These are phyloP conservation scores for Trichogramma dendrolimi DNA, from an alignment of 2,888 invertebrate species.

Conservation along the genomic window DNA sequence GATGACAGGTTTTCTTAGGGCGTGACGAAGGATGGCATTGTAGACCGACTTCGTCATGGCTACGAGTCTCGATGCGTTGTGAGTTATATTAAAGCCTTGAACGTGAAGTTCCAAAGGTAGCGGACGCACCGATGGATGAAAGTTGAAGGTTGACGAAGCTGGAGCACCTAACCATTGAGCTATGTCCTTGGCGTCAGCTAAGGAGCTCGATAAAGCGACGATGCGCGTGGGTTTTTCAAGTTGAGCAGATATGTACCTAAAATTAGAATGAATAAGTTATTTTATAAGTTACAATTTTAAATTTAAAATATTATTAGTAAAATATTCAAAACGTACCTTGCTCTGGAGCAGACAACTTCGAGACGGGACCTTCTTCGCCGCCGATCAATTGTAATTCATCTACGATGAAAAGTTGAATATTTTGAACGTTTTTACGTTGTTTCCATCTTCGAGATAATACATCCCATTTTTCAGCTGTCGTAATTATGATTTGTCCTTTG, in stretches of 20 bases:
- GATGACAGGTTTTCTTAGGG: conserved; percentile 78
- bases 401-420: conserved; percentile 91
- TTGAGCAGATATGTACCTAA: conserved; percentile 91
- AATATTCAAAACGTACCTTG: conserved; percentile 46
- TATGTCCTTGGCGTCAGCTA: conserved; percentile 92
- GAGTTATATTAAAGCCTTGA: conserved; percentile 93
- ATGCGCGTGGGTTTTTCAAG: conserved; percentile 85
- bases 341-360: conserved; percentile 87
- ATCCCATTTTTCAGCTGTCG: conserved; percentile 98
- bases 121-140: conserved; percentile 96
- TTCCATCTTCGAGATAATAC: conserved; percentile 97
- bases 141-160: conserved; percentile 92
- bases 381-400: conserved; percentile 92
- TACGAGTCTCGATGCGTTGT: conserved; percentile 91
- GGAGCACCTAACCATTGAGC: conserved; percentile 96
- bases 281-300: neutral
- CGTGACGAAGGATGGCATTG: conserved; percentile 81
- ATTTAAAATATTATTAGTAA: neutral
- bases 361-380: conserved; percentile 90
- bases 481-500: conserved; percentile 92
- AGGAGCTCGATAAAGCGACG: conserved; percentile 86
- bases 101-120: conserved; percentile 93
- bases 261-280: neutral
- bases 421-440: conserved; percentile 96
- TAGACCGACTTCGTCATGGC: conserved; percentile 98